Evolutionary conservation across 30 jellyfish, hydroid and myxozoan genomes (phyloP), one percentile per base, ranked within the genome.

Genomic region (Turritopsis rubra): DNA sequence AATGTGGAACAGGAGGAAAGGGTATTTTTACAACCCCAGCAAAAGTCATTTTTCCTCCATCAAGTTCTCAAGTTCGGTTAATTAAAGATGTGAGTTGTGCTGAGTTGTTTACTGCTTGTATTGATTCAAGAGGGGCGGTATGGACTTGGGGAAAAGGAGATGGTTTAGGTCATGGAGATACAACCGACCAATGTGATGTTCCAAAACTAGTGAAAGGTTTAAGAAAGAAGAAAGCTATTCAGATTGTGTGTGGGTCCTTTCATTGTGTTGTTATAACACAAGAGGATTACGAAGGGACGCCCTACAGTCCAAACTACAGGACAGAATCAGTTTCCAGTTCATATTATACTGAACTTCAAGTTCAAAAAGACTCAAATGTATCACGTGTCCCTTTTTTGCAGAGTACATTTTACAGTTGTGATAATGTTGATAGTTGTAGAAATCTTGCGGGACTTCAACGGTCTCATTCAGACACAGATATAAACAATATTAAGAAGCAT

Each of bases 131-230:
- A 54, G 99, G 99, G 3, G 9, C 29, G 7, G 29, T 89, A 22
- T 94, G 99, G 99, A 77, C 95, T 20, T 94, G 97, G 95, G 99
- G 99, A 0, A 23, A 88, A 8, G 99, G 99, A 27, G 85, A 66
- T 18, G 96, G 89, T n/a, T 54, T 89, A 53, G 99, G 99, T 17
- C 90, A 71, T 19, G 92, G 95, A 60, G 79, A 66, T 52, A 93
- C 81, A 7, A 77, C 22, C 28, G 95, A 85, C 53, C 96, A 89
- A 71, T 65, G 87, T 71, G 81, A 28, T 27, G 66, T 85, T 22
- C 99, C 99, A 16, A 81, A 28, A 60, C 75, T 75, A 21, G 82
- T 94, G n/a, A 78, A 74, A 30, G 73, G 72, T 25, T 78, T 94
- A 85, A 81, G 20, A 21, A 30, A 94, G 18, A 89, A 81, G 65